phyloP scores from a whole-genome alignment of 1,140 invertebrate genomes.

The Aphaenogaster ashmeadi region DNA sequence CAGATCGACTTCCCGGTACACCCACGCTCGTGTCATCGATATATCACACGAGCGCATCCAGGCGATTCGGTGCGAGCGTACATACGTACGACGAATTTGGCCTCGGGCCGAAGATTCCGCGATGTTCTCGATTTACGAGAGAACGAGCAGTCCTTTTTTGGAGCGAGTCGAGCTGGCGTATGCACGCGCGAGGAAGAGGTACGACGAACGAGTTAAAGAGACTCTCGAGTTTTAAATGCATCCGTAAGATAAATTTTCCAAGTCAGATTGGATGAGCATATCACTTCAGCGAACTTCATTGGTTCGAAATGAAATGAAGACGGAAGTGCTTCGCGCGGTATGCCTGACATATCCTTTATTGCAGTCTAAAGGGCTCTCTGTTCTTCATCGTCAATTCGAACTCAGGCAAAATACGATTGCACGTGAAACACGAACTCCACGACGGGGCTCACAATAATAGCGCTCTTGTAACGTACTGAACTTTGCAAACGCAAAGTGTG shows the following conservation, averaged over 20 bases:
- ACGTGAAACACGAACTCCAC: constrained; percentile 21
- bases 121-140: constrained; percentile 75
- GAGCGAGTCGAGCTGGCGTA: constrained; percentile 57
- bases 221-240: constrained; percentile 31
- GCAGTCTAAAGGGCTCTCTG: constrained; percentile 14
- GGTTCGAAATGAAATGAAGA: constrained; percentile 36
- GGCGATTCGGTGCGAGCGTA: constrained; percentile 33
- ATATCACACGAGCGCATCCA: constrained; percentile 71
- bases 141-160: constrained; percentile 72
- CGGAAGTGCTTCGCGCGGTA: constrained; percentile 35
- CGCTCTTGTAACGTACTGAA: constrained; percentile 33
- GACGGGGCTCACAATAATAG: constrained; percentile 11
- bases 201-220: constrained; percentile 41
- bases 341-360: constrained; percentile 32
- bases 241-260: constrained; percentile 32
- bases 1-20: constrained; percentile 75
- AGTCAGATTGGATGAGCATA: constrained; percentile 49
- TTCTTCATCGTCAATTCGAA: constrained; percentile 16
- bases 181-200: neutral
- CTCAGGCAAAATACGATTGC: constrained; percentile 8
- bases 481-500: constrained; percentile 9
- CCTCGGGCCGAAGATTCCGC: constrained; percentile 73
- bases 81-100: constrained; percentile 66
- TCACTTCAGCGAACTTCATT: constrained; percentile 50
- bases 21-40: constrained; percentile 78